phyloP scores from a whole-genome alignment of 2,797 vertebrate species.

The Cossypha niveicapilla region DNA sequence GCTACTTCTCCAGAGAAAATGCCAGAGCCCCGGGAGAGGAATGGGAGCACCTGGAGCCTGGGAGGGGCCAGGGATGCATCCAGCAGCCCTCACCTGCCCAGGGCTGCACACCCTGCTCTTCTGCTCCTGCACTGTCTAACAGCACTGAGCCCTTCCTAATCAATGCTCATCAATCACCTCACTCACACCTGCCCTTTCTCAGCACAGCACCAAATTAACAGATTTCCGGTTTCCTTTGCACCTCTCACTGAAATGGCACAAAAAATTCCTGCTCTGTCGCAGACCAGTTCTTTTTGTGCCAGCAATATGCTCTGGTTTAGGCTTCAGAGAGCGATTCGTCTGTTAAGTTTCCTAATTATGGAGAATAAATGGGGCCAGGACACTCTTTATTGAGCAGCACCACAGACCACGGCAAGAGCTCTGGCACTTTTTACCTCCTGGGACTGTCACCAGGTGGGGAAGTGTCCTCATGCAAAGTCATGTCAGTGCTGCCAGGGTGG shows the following conservation, averaged over 20 bases:
- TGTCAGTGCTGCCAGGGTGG: neutral
- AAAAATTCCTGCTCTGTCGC: neutral
- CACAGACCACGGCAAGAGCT: neutral
- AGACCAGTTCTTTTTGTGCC: neutral
- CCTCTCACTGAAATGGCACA: neutral
- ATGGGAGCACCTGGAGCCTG: accelerated
- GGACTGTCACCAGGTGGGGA: neutral
- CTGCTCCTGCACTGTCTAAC: neutral
- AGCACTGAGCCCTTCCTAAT: neutral
- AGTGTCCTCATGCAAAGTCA: neutral
- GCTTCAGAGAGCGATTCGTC: neutral
- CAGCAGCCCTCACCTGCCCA: neutral
- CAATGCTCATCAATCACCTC: neutral
- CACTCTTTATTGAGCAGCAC: neutral
- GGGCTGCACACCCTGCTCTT: neutral
- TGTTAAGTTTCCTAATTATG: neutral
- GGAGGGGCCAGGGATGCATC: neutral
- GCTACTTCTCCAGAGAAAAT: neutral
- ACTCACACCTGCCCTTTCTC: neutral
- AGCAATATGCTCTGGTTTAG: neutral
- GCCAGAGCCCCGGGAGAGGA: accelerated
- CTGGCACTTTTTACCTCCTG: neutral
- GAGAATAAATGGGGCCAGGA: neutral
- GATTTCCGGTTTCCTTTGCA: neutral
- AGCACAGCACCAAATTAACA: neutral